Base-by-base conservation (phyloP, 2,888 invertebrate species). In the Sphaeridia pumilis region DNA sequence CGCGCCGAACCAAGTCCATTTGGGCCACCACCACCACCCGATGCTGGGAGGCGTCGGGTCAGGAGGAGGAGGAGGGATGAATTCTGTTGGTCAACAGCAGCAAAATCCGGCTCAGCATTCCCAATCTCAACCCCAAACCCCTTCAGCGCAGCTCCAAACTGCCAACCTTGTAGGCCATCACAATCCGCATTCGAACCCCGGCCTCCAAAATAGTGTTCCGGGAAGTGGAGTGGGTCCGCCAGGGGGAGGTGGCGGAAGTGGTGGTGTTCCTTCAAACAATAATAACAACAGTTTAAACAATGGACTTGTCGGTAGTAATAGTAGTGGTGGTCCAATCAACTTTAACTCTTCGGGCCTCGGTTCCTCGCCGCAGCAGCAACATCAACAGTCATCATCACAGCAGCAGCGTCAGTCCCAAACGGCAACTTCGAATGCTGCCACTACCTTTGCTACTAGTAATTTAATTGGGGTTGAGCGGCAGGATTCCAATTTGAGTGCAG, bases 401-500 rank as follows among this genome's bases (percentile, higher is more conserved):
- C n/a, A n/a, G n/a, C 43, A 22, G 17, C 46, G 17, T 25, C 53
- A 43, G 42, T 28, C 43, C 53, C 36, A 45, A n/a, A 51, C 43
- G 43, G 26, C 47, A 41, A 51, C 43, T 43, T 34, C 47, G 44
- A 48, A 49, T 46, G 35, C 49, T 41, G 47, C 44, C 34, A 52
- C 43, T 48, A 43, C 47, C 20, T 38, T 38, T 42, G 52, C 52
- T 54, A 56, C 46, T 45, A 52, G 27, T 43, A 58, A 46, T 41
- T 51, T 47, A 10, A 46, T 52, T 14, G 84, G 86, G 79, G 89
- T 83, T 82, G 44, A 50, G 22, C 12, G 50, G 22, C 89, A 89
- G 79, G 90, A 90, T 82, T 92, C 92, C 77, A 92, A 92, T 81
- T 87, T 90, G 85, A 92, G 90, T 82, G 89, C 89, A 80, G 84